phyloP scores from a whole-genome alignment of 2,113 vertebrate species.

The Cynocephalus volans region DNA sequence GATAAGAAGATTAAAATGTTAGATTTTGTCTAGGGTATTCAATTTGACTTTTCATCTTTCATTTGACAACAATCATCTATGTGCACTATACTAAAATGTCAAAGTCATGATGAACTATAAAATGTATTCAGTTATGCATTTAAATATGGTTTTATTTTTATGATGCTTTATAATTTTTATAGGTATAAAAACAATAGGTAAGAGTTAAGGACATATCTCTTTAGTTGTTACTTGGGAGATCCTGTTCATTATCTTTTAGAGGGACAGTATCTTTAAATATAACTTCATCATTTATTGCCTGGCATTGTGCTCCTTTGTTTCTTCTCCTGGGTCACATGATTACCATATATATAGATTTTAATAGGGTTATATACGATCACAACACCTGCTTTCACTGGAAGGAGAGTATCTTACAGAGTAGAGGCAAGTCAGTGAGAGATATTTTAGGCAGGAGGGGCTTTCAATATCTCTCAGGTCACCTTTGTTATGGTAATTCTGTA shows the following conservation, averaged over 20 bases:
- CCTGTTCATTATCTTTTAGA: slow-evolving; percentile 46
- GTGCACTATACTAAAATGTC: slow-evolving; percentile 50
- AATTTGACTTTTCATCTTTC: slow-evolving; percentile 62
- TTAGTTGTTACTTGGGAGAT: slow-evolving; percentile 32
- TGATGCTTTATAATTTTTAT: slow-evolving; percentile 36
- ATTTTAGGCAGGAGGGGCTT: not conserved
- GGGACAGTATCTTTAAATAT: slow-evolving; percentile 4
- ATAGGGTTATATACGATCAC: not conserved
- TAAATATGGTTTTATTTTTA: slow-evolving; percentile 40
- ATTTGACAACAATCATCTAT: slow-evolving; percentile 46
- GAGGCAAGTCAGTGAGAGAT: not conserved
- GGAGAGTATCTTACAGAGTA: not conserved
- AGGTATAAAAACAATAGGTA: not conserved
- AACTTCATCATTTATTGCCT: not conserved
- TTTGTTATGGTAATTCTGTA: not conserved
- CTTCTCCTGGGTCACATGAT: not conserved
- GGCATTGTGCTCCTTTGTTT: not conserved
- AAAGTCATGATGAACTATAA: slow-evolving; percentile 24
- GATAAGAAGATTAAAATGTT: slow-evolving; percentile 57
- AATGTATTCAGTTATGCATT: slow-evolving; percentile 25
- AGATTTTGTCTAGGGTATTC: slow-evolving; percentile 19
- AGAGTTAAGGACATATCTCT: slow-evolving; percentile 22
- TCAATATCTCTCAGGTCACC: not conserved
- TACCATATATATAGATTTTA: slow-evolving; percentile 25
- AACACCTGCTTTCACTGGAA: not conserved